Conservation (phyloP, 2,797 vertebrate genomes). For the Rallus crepitans region DNA sequence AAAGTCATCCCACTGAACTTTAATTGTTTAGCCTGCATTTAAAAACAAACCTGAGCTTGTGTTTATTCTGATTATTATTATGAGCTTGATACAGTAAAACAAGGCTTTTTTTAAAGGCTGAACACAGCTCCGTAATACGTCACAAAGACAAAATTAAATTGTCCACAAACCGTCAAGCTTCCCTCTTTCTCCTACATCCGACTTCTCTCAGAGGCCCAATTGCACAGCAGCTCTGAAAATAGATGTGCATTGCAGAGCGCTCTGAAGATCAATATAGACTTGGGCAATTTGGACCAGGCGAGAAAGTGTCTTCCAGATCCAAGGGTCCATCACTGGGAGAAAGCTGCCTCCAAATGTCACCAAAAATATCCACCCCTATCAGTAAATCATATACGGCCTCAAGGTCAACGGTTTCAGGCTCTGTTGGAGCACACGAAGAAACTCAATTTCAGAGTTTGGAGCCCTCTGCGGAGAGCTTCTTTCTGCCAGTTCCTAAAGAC, state of each 20-base stretch:
- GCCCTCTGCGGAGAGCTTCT: background rate
- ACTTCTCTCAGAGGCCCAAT: slow-evolving; percentile 16
- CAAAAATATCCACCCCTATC: background rate
- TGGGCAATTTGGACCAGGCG: background rate
- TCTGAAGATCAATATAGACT: slow-evolving; percentile 24
- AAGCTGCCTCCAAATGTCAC: background rate
- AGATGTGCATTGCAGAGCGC: background rate
- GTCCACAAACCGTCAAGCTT: background rate
- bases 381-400: background rate
- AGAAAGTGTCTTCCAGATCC: slow-evolving; percentile 36
- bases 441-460: background rate
- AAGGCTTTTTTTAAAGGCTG: background rate
- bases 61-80: background rate
- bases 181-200: background rate
- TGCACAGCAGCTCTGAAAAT: background rate
- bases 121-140: background rate
- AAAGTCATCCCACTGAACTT: background rate
- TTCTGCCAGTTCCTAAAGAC: slow-evolving; percentile 8
- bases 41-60: background rate
- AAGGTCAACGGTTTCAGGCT: slow-evolving; percentile 44
- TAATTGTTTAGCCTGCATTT: background rate
- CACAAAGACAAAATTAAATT: background rate
- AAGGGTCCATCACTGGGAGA: background rate
- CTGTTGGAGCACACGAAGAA: slow-evolving; percentile 32
- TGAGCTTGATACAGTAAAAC: background rate